A percentile compares a stretch with the other conserved stretches of the same genome.
These are phyloP conservation scores for Tenthredo scrophulariae DNA, from an alignment of 2,888 invertebrate species.

Conservation along the genomic window DNA sequence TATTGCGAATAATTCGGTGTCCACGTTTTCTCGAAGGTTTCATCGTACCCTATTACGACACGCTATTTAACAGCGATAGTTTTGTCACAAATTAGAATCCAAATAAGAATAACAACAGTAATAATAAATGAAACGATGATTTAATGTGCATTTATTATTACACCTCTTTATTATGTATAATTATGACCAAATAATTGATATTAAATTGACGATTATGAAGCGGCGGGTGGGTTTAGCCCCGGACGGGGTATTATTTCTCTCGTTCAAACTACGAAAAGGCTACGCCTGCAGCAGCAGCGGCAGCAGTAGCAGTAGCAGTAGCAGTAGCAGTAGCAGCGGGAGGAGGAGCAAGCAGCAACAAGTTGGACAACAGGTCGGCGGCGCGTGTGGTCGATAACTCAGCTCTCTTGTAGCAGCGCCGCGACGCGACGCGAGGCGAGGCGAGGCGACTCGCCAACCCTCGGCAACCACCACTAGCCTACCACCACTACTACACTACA, in stretches of 20 bases:
- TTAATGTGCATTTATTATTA: not conserved
- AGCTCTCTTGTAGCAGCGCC: conserved; percentile 62
- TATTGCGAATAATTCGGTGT: not conserved
- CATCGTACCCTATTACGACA: not conserved
- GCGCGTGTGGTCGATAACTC: conserved; percentile 69
- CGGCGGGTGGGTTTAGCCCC: not conserved
- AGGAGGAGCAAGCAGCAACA: conserved; percentile 68
- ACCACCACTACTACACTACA: conserved; percentile 17
- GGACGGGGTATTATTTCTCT: conserved; percentile 54
- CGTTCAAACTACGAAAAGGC: conserved; percentile 53
- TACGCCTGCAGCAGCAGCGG: conserved; percentile 57
- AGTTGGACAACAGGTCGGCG: conserved; percentile 78
- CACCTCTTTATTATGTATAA: not conserved
- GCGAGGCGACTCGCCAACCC: conserved; percentile 38
- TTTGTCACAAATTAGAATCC: not conserved
- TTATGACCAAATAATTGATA: conserved; percentile 6
- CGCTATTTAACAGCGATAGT: not conserved
- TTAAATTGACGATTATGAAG: not conserved
- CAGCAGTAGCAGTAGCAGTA: not conserved
- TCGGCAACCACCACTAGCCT: conserved; percentile 31
- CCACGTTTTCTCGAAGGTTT: conserved; percentile 15
- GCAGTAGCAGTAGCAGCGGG: not conserved
- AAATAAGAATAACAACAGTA: not conserved
- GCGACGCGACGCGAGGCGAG: conserved; percentile 37
- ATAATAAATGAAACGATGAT: not conserved